These are phyloP conservation scores for Akabosia matsudoensis DNA, from an alignment of 1,140 invertebrate species.

Conservation along the genomic window DNA sequence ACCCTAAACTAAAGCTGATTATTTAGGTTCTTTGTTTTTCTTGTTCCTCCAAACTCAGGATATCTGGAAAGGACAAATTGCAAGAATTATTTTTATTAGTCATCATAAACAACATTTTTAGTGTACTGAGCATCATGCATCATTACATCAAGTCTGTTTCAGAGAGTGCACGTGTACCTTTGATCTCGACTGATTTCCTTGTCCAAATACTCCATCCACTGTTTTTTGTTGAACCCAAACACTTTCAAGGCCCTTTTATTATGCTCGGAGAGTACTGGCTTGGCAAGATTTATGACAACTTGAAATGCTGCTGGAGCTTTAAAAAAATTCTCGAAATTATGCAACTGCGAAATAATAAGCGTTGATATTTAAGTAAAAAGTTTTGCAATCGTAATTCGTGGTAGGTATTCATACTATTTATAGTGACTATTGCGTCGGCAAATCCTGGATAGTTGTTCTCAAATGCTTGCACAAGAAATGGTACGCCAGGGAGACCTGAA, in stretches of 20 bases:
- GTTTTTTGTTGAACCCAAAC: neutral
- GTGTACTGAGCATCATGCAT: no score
- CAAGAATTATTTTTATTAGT: no score
- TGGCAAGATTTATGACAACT: neutral
- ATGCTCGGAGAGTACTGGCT: neutral
- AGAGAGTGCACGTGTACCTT: no score
- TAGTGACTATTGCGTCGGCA: neutral
- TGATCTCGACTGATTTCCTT: neutral
- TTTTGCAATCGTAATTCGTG: no score
- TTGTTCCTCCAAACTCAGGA: neutral
- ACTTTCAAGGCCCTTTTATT: neutral
- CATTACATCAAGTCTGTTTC: no score
- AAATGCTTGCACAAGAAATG: neutral
- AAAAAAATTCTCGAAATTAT: neutral
- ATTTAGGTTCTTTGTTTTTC: neutral
- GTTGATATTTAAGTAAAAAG: no score
- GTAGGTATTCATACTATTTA: neutral
- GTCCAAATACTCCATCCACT: neutral
- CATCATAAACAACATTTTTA: no score
- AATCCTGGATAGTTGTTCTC: neutral
- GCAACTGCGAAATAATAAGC: no score
- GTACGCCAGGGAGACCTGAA: neutral
- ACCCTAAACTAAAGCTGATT: neutral
- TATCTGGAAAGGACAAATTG: neutral
- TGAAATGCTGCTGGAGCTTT: constrained; percentile 1